Percentiles rank a stretch among this genome's conserved stretches.
Conservation (phyloP, 2,797 vertebrate genomes). For the Phataginus tricuspis region DNA sequence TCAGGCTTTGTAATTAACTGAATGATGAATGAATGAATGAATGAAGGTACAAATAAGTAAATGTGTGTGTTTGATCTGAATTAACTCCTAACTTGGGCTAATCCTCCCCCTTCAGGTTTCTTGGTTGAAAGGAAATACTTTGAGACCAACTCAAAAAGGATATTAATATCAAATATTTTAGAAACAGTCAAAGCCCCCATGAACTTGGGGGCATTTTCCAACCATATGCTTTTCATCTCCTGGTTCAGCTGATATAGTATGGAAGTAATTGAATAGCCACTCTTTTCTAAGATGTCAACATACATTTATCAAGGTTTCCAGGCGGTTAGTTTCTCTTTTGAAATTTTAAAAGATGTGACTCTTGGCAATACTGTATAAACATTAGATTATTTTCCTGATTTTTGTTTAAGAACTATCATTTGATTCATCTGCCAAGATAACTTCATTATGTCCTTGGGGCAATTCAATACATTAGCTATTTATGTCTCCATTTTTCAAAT, state of each 20-base stretch:
- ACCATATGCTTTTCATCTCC: slow-evolving; percentile 79
- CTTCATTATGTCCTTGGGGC: slow-evolving; percentile 44
- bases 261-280: slow-evolving; percentile 75
- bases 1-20: not conserved
- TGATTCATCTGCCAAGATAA: slow-evolving; percentile 67
- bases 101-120: slow-evolving; percentile 12
- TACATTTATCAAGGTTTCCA: slow-evolving; percentile 75
- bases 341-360: slow-evolving; percentile 73
- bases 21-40: not conserved
- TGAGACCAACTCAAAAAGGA: slow-evolving; percentile 53
- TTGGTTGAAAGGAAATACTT: slow-evolving; percentile 66
- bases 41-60: not conserved
- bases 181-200: slow-evolving; percentile 66
- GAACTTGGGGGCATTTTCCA: slow-evolving; percentile 74
- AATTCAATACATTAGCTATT: slow-evolving; percentile 50
- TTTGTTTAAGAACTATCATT: slow-evolving; percentile 62
- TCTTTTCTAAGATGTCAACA: slow-evolving; percentile 75
- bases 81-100: slow-evolving; percentile 19
- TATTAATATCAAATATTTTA: slow-evolving; percentile 76
- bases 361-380: slow-evolving; percentile 58
- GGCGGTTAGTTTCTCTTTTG: slow-evolving; percentile 60
- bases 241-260: slow-evolving; percentile 69
- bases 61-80: slow-evolving; percentile 29
- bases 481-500: slow-evolving; percentile 55
- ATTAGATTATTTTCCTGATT: slow-evolving; percentile 51